These are phyloP conservation scores for Diadophis punctatus DNA, from an alignment of 2,113 vertebrate genomes.

Conservation along the genomic window DNA sequence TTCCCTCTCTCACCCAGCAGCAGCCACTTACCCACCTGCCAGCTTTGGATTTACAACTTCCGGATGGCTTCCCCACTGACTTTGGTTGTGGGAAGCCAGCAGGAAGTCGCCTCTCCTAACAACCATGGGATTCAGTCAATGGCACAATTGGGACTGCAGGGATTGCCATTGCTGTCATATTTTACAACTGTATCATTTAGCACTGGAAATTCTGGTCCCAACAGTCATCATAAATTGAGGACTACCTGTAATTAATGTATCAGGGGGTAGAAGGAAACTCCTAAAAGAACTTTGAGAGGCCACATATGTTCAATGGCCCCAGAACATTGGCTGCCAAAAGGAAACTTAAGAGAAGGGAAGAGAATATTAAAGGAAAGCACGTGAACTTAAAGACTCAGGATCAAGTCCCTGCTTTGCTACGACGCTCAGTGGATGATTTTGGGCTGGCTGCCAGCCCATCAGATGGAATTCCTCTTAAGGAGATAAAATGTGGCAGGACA, in stretches of 20 bases:
- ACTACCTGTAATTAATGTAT: neutral
- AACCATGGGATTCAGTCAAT: neutral
- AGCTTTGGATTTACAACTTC: neutral
- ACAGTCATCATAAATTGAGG: neutral
- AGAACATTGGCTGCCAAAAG: neutral
- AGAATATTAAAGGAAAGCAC: neutral
- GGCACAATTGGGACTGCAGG: neutral
- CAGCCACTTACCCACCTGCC: neutral
- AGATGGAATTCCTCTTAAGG: neutral
- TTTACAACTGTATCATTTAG: neutral
- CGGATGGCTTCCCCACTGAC: neutral
- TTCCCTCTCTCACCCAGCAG: neutral
- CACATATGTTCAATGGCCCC: neutral
- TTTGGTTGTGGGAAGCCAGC: neutral
- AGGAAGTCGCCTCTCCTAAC: neutral
- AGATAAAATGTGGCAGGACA: neutral
- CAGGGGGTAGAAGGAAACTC: neutral
- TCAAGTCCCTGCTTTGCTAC: neutral
- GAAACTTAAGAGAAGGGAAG: neutral
- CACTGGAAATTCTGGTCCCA: neutral
- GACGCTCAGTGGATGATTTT: neutral
- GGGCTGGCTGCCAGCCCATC: neutral
- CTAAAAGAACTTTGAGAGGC: no score
- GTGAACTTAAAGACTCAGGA: neutral
- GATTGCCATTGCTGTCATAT: neutral